Base-by-base conservation (phyloP, 2,113 vertebrate species). In the Fulica atra region DNA sequence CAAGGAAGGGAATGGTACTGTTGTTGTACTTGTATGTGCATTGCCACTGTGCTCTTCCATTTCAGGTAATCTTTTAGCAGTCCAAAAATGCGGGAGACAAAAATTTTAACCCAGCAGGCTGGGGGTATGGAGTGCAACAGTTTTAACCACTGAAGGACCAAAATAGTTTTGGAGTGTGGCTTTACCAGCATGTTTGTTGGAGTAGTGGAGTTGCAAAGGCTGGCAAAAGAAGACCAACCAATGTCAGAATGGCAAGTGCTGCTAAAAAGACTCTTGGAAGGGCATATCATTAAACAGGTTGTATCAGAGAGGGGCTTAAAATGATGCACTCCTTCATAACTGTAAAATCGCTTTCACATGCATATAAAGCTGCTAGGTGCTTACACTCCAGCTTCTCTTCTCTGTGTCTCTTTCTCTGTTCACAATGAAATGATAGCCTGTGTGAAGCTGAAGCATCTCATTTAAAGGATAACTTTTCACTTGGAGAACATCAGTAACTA, bases 361-460 rank as follows among this genome's bases (percentile, higher is more conserved):
- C 16, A 5, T 33, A 11, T 46, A 38, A 76, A 54, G 6, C 19
- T 79, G 28, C 16, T 86, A 68, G 21, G 14, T 81, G 16, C 59
- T 81, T 68, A 7, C 7, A 16, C 71, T 96, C 4, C 66, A 64
- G 14, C 6, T 84, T 92, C 63, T 44, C 7, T 88, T 94, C 29
- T 86, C 12, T 53, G 54, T 59, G 96, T 65, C 57, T 79, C 48
- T 48, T 86, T 95, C 46, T 46, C 8, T 88, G 73, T 40, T 84
- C 28, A 13, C n/a, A 23, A 71, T 76, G 50, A 68, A 65, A 21
- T 36, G 5, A 5, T 64, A 77, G 59, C 18, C 29, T 38, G 59
- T 33, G 38, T 73, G 70, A 88, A 92, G 48, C 19, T 61, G 48
- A 63, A 83, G 60, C 2, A 1, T 56, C 76, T 63, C 85, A 35